A percentile compares a stretch with the other conserved stretches of the same genome.
phyloP scores from a whole-genome alignment of 2,797 vertebrate species.

The Lepus townsendii region DNA sequence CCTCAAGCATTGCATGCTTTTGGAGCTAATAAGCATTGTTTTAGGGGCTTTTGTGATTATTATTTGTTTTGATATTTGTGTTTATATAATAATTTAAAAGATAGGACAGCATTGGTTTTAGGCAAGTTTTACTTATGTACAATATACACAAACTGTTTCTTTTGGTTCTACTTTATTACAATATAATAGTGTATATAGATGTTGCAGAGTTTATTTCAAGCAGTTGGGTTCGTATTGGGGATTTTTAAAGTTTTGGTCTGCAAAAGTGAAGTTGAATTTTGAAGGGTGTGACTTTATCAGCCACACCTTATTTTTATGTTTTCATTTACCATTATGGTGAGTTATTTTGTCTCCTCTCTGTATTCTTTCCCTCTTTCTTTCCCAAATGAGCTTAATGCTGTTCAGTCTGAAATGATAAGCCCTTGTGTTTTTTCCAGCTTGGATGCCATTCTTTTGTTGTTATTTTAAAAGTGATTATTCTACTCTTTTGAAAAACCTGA shows the following conservation, averaged over 20 bases:
- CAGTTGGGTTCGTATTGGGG: background rate
- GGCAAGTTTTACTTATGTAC: conserved; percentile 49
- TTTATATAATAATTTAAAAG: conserved; percentile 55
- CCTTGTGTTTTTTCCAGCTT: background rate
- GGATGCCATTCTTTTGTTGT: background rate
- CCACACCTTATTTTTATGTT: conserved; percentile 44
- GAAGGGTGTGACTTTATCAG: background rate
- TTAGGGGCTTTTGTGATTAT: conserved; percentile 1
- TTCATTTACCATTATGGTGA: background rate
- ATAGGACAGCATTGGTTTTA: conserved; percentile 24
- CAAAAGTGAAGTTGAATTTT: conserved; percentile 33
- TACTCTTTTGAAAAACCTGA: conserved; percentile 39
- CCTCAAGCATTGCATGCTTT: background rate
- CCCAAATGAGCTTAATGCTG: conserved; percentile 5
- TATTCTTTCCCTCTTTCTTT: background rate
- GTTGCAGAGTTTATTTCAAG: conserved; percentile 48
- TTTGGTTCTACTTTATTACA: conserved; percentile 57
- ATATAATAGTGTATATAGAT: conserved; percentile 49
- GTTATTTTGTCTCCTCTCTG: background rate
- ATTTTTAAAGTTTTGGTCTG: conserved; percentile 41
- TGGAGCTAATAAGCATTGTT: conserved; percentile 33
- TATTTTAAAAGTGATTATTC: conserved; percentile 8
- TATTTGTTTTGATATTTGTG: conserved; percentile 25
- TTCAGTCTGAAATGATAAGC: conserved; percentile 39
- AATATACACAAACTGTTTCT: conserved; percentile 20